Percentiles rank a stretch among this genome's conserved stretches.
These are phyloP conservation scores for Erinaceus europaeus DNA, from an alignment of 2,113 vertebrate genomes.

Conservation along the genomic window DNA sequence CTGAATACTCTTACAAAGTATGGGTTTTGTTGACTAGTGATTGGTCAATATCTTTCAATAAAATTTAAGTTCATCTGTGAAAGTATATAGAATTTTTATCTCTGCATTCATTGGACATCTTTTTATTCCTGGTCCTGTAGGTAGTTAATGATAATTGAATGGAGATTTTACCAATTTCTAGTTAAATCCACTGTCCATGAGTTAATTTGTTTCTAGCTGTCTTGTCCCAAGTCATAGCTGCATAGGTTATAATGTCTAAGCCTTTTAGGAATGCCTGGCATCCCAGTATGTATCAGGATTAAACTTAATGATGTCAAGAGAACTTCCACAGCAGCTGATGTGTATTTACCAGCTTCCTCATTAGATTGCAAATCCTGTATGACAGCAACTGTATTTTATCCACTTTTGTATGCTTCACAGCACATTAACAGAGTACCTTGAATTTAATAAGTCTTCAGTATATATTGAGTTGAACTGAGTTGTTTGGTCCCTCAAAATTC, in stretches of 20 bases:
- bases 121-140: neutral
- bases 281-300: constrained; percentile 24
- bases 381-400: constrained; percentile 52
- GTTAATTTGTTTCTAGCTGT: neutral
- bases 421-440: constrained; percentile 9
- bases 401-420: constrained; percentile 49
- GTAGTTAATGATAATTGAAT: neutral
- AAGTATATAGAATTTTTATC: neutral
- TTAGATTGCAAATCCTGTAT: constrained; percentile 58
- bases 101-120: neutral
- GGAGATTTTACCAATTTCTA: neutral
- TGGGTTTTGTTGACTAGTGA: neutral
- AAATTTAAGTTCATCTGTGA: neutral
- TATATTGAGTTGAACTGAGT: constrained; percentile 2
- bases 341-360: constrained; percentile 32
- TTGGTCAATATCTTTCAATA: neutral
- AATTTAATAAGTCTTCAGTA: constrained; percentile 40
- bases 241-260: constrained; percentile 12
- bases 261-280: constrained; percentile 36
- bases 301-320: constrained; percentile 58
- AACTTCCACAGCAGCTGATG: neutral
- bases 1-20: neutral
- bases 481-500: neutral
- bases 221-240: neutral
- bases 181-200: neutral